Evolutionary conservation across 2,113 vertebrate genomes (phyloP), one percentile per base, ranked within the genome.

Genomic region (Bubalus kerabau): DNA sequence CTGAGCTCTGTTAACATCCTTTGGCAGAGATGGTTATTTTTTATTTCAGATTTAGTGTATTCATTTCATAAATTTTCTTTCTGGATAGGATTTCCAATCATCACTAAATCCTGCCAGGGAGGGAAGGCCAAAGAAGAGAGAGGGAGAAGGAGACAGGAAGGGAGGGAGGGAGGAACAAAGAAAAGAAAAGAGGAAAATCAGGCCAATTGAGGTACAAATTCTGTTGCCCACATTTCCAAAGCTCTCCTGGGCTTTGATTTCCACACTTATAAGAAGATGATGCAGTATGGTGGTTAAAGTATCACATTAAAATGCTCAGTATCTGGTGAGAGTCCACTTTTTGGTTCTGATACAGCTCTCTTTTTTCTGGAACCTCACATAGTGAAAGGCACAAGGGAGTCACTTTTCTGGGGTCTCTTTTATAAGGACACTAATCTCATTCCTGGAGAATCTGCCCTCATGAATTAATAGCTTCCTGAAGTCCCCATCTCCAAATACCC

Each of bases 1-100:
- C 15, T 90, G 80, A 92, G 3, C 43, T 30, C 7, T 94, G 40
- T 78, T 43, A 83, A 40, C 9, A 82, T 82, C 52, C 26, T 90
- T 92, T 96, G 81, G n/a, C 28, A 46, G 32, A 86, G 24, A 84
- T 59, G 81, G n/a, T 96, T 95, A 48, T 78, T 71, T 87, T 93
- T 67, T 59, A 56, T 88, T 90, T 92, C 8, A 90, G 74, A 50
- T 56, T 93, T 10, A 48, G 62, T 28, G 54, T 84, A 97, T 43
- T 80, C 21, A 23, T 90, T 78, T 67, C 48, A 93, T 48, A 54
- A 28, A 9, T 78, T 74, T 87, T 91, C 19, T n/a, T 62, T 78
- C 84, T 80, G 15, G 57, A 13, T 74, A 95, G 28, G 43, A 67
- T 88, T 96, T 91, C 43, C 78, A 71, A 4, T 40, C 76, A 90